Conservation (phyloP, 2,797 vertebrate genomes). For the Oophaga sylvatica region DNA sequence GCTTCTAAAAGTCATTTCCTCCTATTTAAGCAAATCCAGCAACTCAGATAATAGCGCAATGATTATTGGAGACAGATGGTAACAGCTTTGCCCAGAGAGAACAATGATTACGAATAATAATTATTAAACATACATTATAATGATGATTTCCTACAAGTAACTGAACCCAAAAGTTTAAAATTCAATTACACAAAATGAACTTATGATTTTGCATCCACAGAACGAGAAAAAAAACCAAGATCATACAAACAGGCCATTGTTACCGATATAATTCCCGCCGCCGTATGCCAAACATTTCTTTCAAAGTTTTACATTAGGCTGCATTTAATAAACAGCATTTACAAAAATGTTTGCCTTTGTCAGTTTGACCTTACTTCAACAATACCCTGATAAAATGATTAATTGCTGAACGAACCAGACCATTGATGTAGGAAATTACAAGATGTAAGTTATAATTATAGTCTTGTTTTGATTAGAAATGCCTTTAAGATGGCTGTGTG, state of each 20-base stretch:
- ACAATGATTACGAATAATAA: slow-evolving; percentile 56
- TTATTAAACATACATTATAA: slow-evolving; percentile 46
- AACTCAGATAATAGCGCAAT: slow-evolving; percentile 16
- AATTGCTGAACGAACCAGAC: slow-evolving; percentile 18
- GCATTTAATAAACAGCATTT: slow-evolving; percentile 31
- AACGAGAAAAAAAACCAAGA: slow-evolving; percentile 27
- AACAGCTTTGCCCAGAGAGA: slow-evolving; percentile 48
- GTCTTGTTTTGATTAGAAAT: slow-evolving; percentile 47
- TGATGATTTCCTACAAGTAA: slow-evolving; percentile 38
- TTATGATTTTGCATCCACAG: slow-evolving; percentile 35
- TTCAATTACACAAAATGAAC: slow-evolving; percentile 48
- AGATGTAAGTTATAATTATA: slow-evolving; percentile 44
- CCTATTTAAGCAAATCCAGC: slow-evolving; percentile 24
- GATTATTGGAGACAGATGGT: slow-evolving; percentile 56
- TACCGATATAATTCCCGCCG: neutral
- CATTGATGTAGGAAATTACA: slow-evolving; percentile 57
- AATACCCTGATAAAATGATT: slow-evolving; percentile 46
- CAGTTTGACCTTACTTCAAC: slow-evolving; percentile 42
- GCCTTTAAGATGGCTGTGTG: neutral
- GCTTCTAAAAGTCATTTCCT: slow-evolving; percentile 22
- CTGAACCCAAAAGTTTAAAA: slow-evolving; percentile 44
- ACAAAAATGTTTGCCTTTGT: neutral
- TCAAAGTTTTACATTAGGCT: slow-evolving; percentile 29
- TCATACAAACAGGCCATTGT: slow-evolving; percentile 36
- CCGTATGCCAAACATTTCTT: slow-evolving; percentile 37